Evolutionary conservation across 1,140 invertebrate genomes (phyloP).

Genomic region (Orchesella cincta): DNA sequence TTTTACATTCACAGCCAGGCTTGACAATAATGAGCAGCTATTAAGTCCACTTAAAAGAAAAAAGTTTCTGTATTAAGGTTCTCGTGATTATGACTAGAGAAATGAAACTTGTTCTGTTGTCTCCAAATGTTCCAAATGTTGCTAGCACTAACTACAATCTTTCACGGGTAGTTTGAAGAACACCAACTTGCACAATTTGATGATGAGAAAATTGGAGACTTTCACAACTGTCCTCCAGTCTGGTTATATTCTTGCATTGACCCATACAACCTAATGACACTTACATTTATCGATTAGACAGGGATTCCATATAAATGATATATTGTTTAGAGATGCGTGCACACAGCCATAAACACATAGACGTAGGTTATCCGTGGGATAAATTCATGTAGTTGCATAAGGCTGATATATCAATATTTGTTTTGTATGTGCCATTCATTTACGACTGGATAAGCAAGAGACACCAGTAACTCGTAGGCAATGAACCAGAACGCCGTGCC

Average conservation of each 20-base stretch:
- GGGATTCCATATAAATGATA: too few relatives aligned
- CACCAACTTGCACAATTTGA: too few relatives aligned
- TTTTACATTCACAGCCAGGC: too few relatives aligned
- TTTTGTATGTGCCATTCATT: not conserved
- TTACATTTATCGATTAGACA: not conserved
- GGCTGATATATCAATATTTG: not conserved
- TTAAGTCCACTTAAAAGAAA: not conserved
- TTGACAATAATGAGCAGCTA: not conserved
- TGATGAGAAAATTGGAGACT: too few relatives aligned
- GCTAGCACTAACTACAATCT: too few relatives aligned
- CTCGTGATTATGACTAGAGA: not conserved
- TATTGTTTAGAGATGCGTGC: too few relatives aligned
- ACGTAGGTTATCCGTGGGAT: not conserved
- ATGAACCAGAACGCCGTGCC: not conserved
- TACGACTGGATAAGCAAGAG: not conserved
- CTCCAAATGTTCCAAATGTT: not conserved
- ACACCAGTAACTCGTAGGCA: constrained; percentile 2
- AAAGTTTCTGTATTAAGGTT: too few relatives aligned
- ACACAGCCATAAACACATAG: not conserved
- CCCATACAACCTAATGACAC: not conserved
- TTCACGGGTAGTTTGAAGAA: too few relatives aligned
- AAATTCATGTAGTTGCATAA: not conserved
- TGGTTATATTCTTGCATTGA: constrained; percentile 4
- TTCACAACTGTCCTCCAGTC: too few relatives aligned
- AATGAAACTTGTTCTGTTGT: not conserved